phyloP scores from a whole-genome alignment of 2,888 invertebrate genomes.

The Heliconius sara region DNA sequence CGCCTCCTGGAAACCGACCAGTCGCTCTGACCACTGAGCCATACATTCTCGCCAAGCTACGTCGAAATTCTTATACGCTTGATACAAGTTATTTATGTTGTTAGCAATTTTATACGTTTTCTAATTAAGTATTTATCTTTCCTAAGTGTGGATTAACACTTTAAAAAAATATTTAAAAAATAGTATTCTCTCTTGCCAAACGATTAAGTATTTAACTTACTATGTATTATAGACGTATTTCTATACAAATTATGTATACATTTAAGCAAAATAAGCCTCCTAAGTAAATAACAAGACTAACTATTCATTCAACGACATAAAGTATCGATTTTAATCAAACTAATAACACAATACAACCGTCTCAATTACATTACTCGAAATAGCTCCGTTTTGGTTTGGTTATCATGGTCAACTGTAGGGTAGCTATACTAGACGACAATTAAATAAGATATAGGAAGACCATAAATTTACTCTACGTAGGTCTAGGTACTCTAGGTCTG shows the following conservation, averaged over 20 bases:
- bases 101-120: too few relatives aligned
- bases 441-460: not conserved
- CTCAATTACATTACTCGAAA: slow-evolving; percentile 41
- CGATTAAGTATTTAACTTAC: too few relatives aligned
- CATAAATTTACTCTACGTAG: not conserved
- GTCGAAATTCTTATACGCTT: too few relatives aligned
- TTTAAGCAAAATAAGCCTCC: slow-evolving; percentile 4
- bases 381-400: slow-evolving; percentile 35
- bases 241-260: not conserved
- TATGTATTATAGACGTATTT: not conserved
- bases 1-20: too few relatives aligned
- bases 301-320: slow-evolving; percentile 18
- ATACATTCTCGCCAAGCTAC: too few relatives aligned
- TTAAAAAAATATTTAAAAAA: too few relatives aligned
- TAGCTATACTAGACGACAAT: slow-evolving; percentile 14
- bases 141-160: too few relatives aligned
- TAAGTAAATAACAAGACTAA: not conserved
- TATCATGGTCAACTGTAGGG: slow-evolving; percentile 30
- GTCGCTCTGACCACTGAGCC: too few relatives aligned
- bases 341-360: slow-evolving; percentile 35
- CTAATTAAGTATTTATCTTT: too few relatives aligned
- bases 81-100: too few relatives aligned
- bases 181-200: too few relatives aligned
- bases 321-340: slow-evolving; percentile 39
- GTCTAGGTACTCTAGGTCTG: too few relatives aligned